phyloP scores from a whole-genome alignment of 2,113 vertebrate genomes.

The Microtus ochrogaster region DNA sequence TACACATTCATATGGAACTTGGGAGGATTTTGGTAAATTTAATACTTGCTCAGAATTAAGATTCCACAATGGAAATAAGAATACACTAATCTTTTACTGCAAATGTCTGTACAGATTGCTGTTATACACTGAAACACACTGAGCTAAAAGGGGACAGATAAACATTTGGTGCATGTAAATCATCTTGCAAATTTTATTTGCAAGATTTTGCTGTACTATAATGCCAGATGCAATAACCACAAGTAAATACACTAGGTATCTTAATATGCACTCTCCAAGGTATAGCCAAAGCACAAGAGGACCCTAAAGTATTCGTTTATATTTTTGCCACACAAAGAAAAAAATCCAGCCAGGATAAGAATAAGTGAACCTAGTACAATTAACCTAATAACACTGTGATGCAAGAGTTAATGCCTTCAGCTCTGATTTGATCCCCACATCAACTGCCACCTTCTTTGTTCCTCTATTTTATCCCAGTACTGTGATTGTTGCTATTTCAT shows the following conservation, averaged over 20 bases:
- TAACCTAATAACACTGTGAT: not conserved
- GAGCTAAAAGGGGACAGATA: slow-evolving; percentile 42
- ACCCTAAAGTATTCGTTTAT: not conserved
- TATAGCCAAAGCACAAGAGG: not conserved
- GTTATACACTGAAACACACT: not conserved
- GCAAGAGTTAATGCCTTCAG: not conserved
- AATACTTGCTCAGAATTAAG: slow-evolving; percentile 17
- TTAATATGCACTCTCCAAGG: not conserved
- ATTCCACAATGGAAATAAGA: slow-evolving; percentile 41
- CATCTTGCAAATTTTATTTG: slow-evolving; percentile 38
- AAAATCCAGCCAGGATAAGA: not conserved
- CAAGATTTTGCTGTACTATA: not conserved
- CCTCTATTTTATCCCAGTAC: not conserved
- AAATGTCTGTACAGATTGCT: not conserved
- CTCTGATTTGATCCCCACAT: not conserved
- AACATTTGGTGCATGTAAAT: slow-evolving; percentile 16
- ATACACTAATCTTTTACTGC: not conserved
- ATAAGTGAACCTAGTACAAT: not conserved
- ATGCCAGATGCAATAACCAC: not conserved
- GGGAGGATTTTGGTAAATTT: slow-evolving; percentile 7
- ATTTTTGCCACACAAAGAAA: not conserved
- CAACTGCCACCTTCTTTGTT: not conserved
- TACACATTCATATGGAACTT: slow-evolving; percentile 3
- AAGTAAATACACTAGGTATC: slow-evolving; percentile 8
- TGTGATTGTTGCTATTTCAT: not conserved